Conservation (phyloP, 2,888 invertebrate genomes). For the Ctena decussata region DNA sequence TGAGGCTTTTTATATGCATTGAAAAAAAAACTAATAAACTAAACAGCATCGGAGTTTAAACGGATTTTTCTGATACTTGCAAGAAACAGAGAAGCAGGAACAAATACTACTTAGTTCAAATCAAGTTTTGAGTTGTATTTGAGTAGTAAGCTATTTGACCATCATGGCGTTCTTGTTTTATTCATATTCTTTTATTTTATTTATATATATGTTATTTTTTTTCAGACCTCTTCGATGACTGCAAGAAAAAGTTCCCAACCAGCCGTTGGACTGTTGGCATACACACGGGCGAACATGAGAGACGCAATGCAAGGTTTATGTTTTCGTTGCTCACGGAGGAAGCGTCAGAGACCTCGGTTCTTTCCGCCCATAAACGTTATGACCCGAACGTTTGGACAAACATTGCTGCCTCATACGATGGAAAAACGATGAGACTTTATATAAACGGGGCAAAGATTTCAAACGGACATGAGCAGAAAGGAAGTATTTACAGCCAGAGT, state of each 20-base stretch:
- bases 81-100: too few relatives aligned
- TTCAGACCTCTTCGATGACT: conserved; percentile 74
- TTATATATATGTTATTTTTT: too few relatives aligned
- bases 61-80: too few relatives aligned
- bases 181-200: too few relatives aligned
- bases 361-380: conserved; percentile 69
- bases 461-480: conserved; percentile 66
- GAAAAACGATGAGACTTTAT: conserved; percentile 71
- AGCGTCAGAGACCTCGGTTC: conserved; percentile 44
- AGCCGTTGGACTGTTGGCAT: conserved; percentile 77
- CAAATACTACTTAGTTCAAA: too few relatives aligned
- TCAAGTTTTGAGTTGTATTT: too few relatives aligned
- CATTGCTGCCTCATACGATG: conserved; percentile 78
- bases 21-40: too few relatives aligned
- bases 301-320: conserved; percentile 67
- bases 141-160: too few relatives aligned
- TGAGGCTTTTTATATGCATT: too few relatives aligned
- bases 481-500: conserved; percentile 66
- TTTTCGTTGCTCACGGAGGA: conserved; percentile 74
- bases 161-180: too few relatives aligned
- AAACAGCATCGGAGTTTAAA: too few relatives aligned
- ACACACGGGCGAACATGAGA: conserved; percentile 39
- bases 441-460: conserved; percentile 78
- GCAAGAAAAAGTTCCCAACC: conserved; percentile 34
- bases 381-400: conserved; percentile 75